Evolutionary conservation across 2,797 vertebrate species (phyloP), one percentile per base, ranked within the genome.

Genomic region (Gephyroberyx darwinii): DNA sequence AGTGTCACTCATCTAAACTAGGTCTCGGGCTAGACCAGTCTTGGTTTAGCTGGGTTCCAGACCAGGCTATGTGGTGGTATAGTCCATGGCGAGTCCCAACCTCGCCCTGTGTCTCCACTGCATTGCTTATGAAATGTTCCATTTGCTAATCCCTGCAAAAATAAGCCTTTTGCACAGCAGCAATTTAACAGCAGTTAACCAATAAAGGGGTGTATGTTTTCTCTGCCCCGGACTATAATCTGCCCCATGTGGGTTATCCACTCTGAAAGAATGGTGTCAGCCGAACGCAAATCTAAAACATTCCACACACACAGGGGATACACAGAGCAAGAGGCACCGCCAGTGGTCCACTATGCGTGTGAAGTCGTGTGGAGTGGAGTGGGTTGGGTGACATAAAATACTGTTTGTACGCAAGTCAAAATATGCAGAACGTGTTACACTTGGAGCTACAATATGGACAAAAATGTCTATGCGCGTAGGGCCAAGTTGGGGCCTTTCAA

Each of bases 111-210:
- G 78, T 77, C 82, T 84, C 77, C 48, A 37, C 77, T 82, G 82
- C 84, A 86, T 85, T 86, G 85, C 86, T 90, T 78, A 77, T 92
- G 90, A 91, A 92, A 92, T 90, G 89, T 93, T 93, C 92, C 92
- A 91, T 92, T 92, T 78, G 80, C 86, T 92, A 92, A 93, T 88
- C 89, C 86, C 83, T 86, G 84, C 75, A 81, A 91, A 92, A 91
- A 92, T 85, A 92, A 89, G 82, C 86, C 82, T 88, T 89, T 78
- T 88, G 88, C 87, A 84, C 85, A 83, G 88, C 89, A 83, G 90
- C 87, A 92, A 92, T 93, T 92, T 90, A 89, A 85, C 83, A 77
- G 88, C 90, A 92, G 90, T 93, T 92, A 92, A 88, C 89, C 86
- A 93, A 92, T 92, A 92, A 94, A 92, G 79, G 81, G 67, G 77